Base-by-base conservation (phyloP, 1,140 invertebrate genomes). In the Zaprionus capensis region DNA sequence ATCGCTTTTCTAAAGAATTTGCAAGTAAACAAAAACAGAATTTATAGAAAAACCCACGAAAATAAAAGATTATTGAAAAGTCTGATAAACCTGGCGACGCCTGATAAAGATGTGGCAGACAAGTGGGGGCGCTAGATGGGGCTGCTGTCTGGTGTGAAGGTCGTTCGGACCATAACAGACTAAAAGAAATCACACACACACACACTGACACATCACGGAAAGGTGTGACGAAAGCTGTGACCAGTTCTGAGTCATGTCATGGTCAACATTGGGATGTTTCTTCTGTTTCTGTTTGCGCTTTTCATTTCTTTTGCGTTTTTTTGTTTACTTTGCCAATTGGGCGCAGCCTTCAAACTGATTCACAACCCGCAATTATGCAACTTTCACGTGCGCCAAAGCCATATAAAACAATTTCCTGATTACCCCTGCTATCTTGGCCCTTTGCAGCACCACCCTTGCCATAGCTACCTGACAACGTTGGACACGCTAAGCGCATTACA, bases 331-430 rank as follows among this genome's bases (percentile, higher is more conserved):
- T 17, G 41, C 38, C 58, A 69, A 73, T 72, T 72, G 55, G 51
- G 53, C 14, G 57, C 57, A 61, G 57, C 67, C 66, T 63, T 61
- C 66, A 46, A 26, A 59, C 22, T 72, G 61, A 61, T 26, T 63
- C 74, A 65, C 49, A 26, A 22, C 26, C 56, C 56, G 34, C 51
- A 73, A 79, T 85, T 85, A 76, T 84, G 82, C 82, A 84, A 85
- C 67, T 57, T 58, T 58, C 58, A 73, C 80, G 70, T 65, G 61
- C 57, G 58, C 44, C 56, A 75, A 84, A 79, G 82, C 82, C 82
- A 85, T 85, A 85, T 70, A 85, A 85, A 81, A 73, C 62, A 71
- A 85, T 85, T 86, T 85, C 82, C 82, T 85, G 75, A 72, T 56
- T 56, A 22, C 51, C 31, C 24, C 24, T 22, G n/a, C 31, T 6